Evolutionary conservation across 2,888 invertebrate genomes (phyloP), one percentile per base, ranked within the genome.

Genomic region (Lottia scabra): DNA sequence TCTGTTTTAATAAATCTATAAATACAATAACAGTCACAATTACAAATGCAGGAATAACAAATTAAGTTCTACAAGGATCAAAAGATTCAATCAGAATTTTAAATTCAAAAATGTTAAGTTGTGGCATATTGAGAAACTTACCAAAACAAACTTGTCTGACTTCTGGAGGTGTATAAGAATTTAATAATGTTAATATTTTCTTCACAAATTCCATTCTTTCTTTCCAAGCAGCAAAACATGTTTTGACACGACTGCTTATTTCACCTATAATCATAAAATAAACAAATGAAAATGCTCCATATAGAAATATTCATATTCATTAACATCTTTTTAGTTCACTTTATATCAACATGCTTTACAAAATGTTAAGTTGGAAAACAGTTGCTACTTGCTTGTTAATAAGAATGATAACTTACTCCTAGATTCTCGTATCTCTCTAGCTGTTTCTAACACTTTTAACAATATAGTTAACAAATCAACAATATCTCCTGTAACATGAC

Each of bases 141-240:
- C 95, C 94, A 80, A 96, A 92, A 69, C 95, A 94, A 66, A 94
- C 92, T 76, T 93, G 93, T 75, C 96, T 91, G 89, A 97, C 93
- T 82, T 96, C 95, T 5, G 94, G 93, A 48, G 96, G 95, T 86
- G 96, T 96, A 87, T 95, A 97, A 16, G 96, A 94, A 88, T 97
- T 97, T 70, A 97, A 92, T 79, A 97, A 91, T 0, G 96, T 95
- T 45, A 96, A 94, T 78, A 97, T 90, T 75, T 96, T 94, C 73
- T 96, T 92, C n/a, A 96, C 92, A 19, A 96, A 94, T 88, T 97
- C 97, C 56, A 94, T 93, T 93, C 96, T 94, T 84, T 97, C 97
- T 89, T 96, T 96, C 89, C 90, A 90, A 68, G 83, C 80, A 67
- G 81, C 78, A 67, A 87, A 68, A 70, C 82, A 84, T 43, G 78